Conservation (phyloP, 2,888 invertebrate genomes). For the Lasioglossum morio region DNA sequence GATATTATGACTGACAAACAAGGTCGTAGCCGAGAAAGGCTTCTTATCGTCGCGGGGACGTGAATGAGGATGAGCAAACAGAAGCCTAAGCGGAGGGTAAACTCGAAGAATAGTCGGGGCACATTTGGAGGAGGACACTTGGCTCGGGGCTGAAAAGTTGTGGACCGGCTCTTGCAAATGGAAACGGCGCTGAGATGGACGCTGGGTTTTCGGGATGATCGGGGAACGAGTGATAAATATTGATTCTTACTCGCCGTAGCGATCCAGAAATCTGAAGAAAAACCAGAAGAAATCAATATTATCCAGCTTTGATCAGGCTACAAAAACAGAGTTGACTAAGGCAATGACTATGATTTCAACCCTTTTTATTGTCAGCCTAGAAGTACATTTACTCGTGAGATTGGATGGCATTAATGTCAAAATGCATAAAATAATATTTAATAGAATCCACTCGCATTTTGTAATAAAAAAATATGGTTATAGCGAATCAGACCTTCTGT, state of each 20-base stretch:
- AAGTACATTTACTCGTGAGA: no score
- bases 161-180: conserved; percentile 23
- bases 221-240: neutral
- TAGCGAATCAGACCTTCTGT: neutral
- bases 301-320: neutral
- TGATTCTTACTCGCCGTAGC: neutral
- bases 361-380: neutral
- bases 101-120: conserved; percentile 44
- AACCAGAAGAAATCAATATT: neutral
- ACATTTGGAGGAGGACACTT: conserved; percentile 28
- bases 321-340: neutral
- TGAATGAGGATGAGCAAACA: conserved; percentile 52
- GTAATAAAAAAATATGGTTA: neutral
- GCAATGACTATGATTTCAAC: neutral
- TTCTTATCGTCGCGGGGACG: conserved; percentile 28
- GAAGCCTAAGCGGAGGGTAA: conserved; percentile 51
- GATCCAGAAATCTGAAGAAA: neutral
- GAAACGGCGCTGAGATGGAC: conserved; percentile 2
- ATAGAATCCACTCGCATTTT: neutral
- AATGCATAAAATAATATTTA: no score
- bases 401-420: no score
- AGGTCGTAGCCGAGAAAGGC: conserved; percentile 29
- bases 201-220: neutral
- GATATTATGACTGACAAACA: conserved; percentile 68
- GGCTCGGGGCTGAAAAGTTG: conserved; percentile 35